A percentile compares a stretch with the other conserved stretches of the same genome.
These are phyloP conservation scores for Nesidiocoris tenuis DNA, from an alignment of 2,888 invertebrate genomes.

Conservation along the genomic window DNA sequence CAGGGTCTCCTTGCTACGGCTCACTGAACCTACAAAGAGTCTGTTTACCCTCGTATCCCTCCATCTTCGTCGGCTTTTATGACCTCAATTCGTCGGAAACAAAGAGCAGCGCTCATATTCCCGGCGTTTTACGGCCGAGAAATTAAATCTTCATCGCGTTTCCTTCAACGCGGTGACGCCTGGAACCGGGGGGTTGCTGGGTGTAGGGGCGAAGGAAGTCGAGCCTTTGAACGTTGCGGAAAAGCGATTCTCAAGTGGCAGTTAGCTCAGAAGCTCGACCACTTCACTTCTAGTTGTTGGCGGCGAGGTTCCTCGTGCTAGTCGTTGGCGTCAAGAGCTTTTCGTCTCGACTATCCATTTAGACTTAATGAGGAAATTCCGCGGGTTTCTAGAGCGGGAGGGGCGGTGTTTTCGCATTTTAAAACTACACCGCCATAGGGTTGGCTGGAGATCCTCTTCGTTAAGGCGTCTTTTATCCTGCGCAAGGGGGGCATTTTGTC, in stretches of 20 bases:
- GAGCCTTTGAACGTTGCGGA: conserved; percentile 6
- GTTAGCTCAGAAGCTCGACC: conserved; percentile 9
- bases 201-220: neutral
- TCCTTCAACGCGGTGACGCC: neutral
- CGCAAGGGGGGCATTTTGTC: neutral
- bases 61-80: conserved; percentile 9
- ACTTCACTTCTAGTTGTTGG: neutral
- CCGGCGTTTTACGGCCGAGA: neutral
- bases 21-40: neutral
- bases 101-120: neutral
- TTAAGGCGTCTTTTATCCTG: neutral
- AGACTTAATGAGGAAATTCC: conserved; percentile 11
- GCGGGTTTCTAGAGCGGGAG: neutral
- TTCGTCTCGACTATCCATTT: conserved; percentile 7
- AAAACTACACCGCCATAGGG: neutral
- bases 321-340: neutral
- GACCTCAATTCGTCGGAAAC: neutral
- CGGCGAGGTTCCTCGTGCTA: neutral
- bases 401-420: neutral
- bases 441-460: neutral
- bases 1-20: neutral
- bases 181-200: neutral
- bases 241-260: conserved; percentile 10
- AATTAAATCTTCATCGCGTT: conserved; percentile 25
- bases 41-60: neutral